phyloP scores from a whole-genome alignment of 1,140 invertebrate genomes.

The Trypoxylus dichotomus region DNA sequence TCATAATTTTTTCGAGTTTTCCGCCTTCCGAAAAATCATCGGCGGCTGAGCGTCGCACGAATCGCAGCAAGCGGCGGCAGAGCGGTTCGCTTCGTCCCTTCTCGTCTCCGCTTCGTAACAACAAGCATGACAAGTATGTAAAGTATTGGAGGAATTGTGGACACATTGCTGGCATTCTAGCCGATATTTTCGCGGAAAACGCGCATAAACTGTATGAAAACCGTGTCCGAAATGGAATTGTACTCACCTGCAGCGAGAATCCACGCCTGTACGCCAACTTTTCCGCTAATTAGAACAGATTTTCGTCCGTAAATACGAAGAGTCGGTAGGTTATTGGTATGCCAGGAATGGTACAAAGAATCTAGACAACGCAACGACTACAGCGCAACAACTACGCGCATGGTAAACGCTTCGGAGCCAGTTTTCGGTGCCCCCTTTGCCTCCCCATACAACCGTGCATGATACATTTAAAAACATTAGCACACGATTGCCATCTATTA shows the following conservation, averaged over 20 bases:
- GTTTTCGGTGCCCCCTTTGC: conserved; percentile 42
- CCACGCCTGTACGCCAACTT: conserved; percentile 60
- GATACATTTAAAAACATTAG: conserved; percentile 10
- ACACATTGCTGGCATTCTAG: conserved; percentile 72
- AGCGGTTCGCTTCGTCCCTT: conserved; percentile 29
- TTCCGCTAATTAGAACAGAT: conserved; percentile 63
- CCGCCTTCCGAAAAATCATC: conserved; percentile 30
- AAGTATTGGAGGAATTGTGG: conserved; percentile 76
- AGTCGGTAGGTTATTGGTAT: conserved; percentile 86
- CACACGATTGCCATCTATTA: neutral
- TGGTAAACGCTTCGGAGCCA: conserved; percentile 61
- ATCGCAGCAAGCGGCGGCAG: conserved; percentile 34
- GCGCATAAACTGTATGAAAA: conserved; percentile 60
- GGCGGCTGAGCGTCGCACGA: conserved; percentile 34
- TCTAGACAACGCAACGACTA: conserved; percentile 85
- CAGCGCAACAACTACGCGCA: conserved; percentile 81
- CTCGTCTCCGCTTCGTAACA: conserved; percentile 40
- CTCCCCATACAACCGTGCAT: neutral
- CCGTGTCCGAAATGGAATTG: conserved; percentile 55
- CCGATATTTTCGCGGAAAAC: conserved; percentile 60
- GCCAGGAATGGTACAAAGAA: conserved; percentile 93
- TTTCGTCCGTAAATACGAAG: conserved; percentile 74
- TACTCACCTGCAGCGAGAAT: conserved; percentile 69
- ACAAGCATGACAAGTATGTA: conserved; percentile 76
- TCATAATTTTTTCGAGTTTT: conserved; percentile 30